These are phyloP conservation scores for Tipula helvola DNA, from an alignment of 2,888 invertebrate genomes.

Conservation along the genomic window DNA sequence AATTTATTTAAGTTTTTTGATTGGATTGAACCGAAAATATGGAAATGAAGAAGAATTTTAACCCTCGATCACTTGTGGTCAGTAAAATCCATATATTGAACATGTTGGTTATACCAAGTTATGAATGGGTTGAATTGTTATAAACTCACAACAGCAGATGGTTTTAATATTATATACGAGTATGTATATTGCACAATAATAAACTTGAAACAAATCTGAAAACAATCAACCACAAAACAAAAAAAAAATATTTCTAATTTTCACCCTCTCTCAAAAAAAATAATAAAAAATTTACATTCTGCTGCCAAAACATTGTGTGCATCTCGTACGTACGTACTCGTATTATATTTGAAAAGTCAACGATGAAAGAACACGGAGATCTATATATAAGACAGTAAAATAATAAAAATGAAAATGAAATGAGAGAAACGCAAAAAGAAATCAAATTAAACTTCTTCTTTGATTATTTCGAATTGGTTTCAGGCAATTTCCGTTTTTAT, in stretches of 20 bases:
- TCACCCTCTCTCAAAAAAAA: neutral
- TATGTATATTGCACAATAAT: neutral
- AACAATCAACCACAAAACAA: neutral
- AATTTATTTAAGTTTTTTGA: neutral
- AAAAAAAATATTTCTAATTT: neutral
- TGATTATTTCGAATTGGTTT: conserved; percentile 5
- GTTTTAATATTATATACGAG: neutral
- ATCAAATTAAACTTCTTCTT: neutral
- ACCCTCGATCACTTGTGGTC: neutral
- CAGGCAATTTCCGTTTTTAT: neutral
- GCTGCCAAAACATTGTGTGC: neutral
- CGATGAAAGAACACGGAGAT: neutral
- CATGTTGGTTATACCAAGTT: neutral
- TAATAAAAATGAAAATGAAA: neutral
- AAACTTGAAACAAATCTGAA: neutral
- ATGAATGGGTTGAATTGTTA: neutral
- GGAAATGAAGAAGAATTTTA: neutral
- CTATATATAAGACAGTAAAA: neutral
- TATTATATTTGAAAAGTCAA: neutral
- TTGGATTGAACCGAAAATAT: neutral
- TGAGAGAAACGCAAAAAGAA: neutral
- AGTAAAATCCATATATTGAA: neutral
- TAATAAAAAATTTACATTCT: neutral
- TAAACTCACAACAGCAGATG: neutral
- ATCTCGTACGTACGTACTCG: neutral